Base-by-base conservation (phyloP, 2,797 vertebrate species). In the Pseudochromis fuscus region DNA sequence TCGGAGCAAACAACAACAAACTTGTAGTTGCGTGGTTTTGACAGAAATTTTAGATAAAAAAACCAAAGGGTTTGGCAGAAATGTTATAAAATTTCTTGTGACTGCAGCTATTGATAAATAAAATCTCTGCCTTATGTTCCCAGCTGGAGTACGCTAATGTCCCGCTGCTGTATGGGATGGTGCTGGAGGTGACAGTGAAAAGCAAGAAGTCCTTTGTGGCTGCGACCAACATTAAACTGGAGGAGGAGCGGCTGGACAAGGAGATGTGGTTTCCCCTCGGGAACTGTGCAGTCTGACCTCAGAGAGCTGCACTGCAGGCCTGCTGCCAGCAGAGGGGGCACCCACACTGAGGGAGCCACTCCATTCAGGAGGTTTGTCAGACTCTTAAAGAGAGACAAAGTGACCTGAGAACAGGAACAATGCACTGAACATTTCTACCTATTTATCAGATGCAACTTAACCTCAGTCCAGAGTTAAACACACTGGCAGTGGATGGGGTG, bases 181-280 rank as follows among this genome's bases (percentile, higher is more conserved):
- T 94, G 38, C 91, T 97, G 86, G 94, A 94, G 79, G 91, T 96
- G 21, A 92, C 89, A 0, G 96, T 97, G 76, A 96, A 95, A 85
- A 96, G 95, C 87, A 95, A 87, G 86, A 94, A 92, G 67, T 48
- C 66, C 0, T 94, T 94, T 30, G 82, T 97, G 48, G 95, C 93
- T 51, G 93, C 93, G 5, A 89, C 94, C 67, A 95, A 91, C 82
- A 93, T 97, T 48, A 91, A 73, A 24, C 90, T 96, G 84, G 91
- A 88, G 28, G 77, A 81, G 0, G 12, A 81, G 61, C 72, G 88
- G 78, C 73, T 85, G 42, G 91, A 87, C 86, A 94, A 82, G 82
- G 95, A 95, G 89, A 91, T 46, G 67, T 95, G 95, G 95, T 96
- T 95, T 75, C 84, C 70, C 1, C 83, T 97, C 1, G 93, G 93